Conservation (phyloP, 2,888 invertebrate species). For the Pachydiplax longipennis region DNA sequence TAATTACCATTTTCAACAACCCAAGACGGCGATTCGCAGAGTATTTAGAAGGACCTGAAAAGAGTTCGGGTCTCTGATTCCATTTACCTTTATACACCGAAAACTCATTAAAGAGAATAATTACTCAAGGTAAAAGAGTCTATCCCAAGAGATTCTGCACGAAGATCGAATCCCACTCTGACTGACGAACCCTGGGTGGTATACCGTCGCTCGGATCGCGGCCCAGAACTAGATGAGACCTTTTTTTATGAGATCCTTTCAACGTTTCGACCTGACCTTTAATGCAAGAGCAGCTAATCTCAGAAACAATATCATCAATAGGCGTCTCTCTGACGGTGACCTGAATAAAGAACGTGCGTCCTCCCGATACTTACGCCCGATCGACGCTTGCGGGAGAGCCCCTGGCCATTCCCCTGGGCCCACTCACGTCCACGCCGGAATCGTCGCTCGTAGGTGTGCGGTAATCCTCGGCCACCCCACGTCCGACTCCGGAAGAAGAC, state of each 20-base stretch:
- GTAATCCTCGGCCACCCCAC: slow-evolving; percentile 71
- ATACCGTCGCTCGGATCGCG: neutral
- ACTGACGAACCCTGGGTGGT: neutral
- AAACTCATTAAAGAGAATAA: too few species aligned
- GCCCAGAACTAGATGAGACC: neutral
- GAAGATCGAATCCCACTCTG: neutral
- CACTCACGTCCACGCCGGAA: slow-evolving; percentile 90
- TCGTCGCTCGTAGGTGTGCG: slow-evolving; percentile 87
- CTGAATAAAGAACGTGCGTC: neutral
- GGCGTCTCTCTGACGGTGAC: neutral
- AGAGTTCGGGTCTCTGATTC: too few species aligned
- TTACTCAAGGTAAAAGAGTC: too few species aligned
- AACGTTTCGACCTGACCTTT: neutral
- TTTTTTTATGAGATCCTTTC: neutral
- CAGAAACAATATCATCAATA: neutral
- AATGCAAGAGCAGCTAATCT: neutral
- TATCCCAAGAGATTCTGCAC: too few species aligned
- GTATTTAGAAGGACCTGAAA: too few species aligned
- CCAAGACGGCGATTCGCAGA: too few species aligned
- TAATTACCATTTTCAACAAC: too few species aligned
- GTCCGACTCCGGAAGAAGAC: slow-evolving; percentile 57
- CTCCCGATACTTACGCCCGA: slow-evolving; percentile 30
- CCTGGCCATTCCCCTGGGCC: slow-evolving; percentile 56
- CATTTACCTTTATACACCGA: too few species aligned
- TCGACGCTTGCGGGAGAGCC: slow-evolving; percentile 29